Base-by-base conservation (phyloP, 2,797 vertebrate genomes). In the Thunnus albacares region DNA sequence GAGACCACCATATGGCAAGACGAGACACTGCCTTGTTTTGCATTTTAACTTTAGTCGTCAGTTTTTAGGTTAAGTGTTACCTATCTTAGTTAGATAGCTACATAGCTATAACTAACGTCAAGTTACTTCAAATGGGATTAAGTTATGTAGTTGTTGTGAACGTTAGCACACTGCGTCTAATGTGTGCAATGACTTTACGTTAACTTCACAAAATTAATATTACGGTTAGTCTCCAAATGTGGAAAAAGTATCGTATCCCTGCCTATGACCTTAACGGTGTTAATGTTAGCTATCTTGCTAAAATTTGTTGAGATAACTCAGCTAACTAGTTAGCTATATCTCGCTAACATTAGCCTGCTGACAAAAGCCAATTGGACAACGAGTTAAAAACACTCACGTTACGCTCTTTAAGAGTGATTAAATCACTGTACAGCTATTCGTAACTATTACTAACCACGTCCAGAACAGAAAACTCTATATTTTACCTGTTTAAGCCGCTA, bases 401-500 rank as follows among this genome's bases (percentile, higher is more conserved):
- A 0, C 1, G 3, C 15, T 22, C 3, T 3, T 11, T 52, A 7
- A 15, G 12, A 6, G 3, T 22, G 4, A 41, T 14, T 30, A 3
- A 0, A 0, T 49, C 9, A 10, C 7, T 0, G 1, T 3, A 30
- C 2, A 26, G 1, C 4, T 26, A 0, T 8, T 12, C 22, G 7
- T 11, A 14, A 33, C 4, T 1, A 0, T 20, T 28, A 13, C 0
- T 3, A 4, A 22, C 6, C 5, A 2, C 3, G 1, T 0, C 15
- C 0, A 0, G 1, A 3, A 24, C 7, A 6, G 0, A 12, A 74
- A 69, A 45, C 1, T 2, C 1, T 11, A 2, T 0, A 13, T 26
- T 66, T 77, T 80, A 90, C 85, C 90, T 83, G n/a, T 66, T 79
- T 8, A 3, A 38, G 2, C 35, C 14, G 60, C 20, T 73, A n/a